phyloP scores from a whole-genome alignment of 2,888 invertebrate genomes.

The Emmelina monodactyla region DNA sequence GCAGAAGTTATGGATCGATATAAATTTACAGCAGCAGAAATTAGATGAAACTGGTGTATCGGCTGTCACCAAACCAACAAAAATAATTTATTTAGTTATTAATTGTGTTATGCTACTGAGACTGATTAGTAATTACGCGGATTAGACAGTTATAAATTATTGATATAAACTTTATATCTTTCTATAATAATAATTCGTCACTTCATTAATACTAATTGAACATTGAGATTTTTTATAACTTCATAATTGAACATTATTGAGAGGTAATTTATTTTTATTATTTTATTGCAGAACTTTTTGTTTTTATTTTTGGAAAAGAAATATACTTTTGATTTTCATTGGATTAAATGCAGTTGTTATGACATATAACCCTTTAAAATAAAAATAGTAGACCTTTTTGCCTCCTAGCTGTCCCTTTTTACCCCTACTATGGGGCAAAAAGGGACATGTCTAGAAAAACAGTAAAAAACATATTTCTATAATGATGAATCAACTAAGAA shows the following conservation, averaged over 20 bases:
- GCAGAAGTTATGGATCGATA: conserved; percentile 7
- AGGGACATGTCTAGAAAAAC: neutral
- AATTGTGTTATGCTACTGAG: neutral
- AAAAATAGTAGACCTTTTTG: conserved; percentile 1
- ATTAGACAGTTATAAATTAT: too few species aligned
- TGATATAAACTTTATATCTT: neutral
- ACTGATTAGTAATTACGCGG: neutral
- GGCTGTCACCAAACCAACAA: conserved; percentile 9
- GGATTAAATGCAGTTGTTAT: neutral
- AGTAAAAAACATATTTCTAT: conserved; percentile 1
- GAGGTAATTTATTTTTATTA: neutral
- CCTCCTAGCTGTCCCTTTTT: conserved; percentile 1
- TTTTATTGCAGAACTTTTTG: neutral
- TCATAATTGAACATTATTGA: neutral
- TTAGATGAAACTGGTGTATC: conserved; percentile 9
- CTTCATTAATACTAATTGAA: neutral
- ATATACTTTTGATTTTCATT: neutral
- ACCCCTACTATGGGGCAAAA: conserved; percentile 1
- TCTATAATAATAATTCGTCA: neutral
- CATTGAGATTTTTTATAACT: neutral
- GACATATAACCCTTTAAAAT: neutral
- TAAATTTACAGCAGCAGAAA: conserved; percentile 10
- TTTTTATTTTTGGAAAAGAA: neutral
- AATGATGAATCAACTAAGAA: neutral
- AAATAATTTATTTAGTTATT: conserved; percentile 9